A percentile compares a stretch with the other conserved stretches of the same genome.
phyloP scores from a whole-genome alignment of 2,888 invertebrate species.

The Xylota sylvarum region DNA sequence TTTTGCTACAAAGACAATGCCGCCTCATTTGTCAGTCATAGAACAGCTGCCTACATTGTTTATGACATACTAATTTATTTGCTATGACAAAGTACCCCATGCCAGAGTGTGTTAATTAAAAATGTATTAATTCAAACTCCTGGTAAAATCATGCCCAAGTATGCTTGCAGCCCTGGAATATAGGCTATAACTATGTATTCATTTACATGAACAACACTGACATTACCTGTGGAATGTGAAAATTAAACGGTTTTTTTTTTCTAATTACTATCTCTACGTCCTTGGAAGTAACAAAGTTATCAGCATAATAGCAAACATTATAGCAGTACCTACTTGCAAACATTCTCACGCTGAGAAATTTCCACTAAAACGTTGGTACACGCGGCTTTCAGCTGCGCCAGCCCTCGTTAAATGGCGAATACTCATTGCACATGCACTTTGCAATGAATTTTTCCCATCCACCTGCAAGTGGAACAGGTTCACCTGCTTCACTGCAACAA shows the following conservation, averaged over 20 bases:
- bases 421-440: conserved; percentile 43
- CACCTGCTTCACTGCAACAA: conserved; percentile 16
- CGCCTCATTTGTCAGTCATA: too few species aligned
- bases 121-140: neutral
- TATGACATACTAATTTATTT: neutral
- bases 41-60: neutral
- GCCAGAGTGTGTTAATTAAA: neutral
- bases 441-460: conserved; percentile 38
- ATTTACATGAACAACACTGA: neutral
- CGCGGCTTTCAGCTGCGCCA: conserved; percentile 4
- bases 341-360: conserved; percentile 22
- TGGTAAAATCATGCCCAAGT: neutral
- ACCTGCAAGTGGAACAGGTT: conserved; percentile 62
- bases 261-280: conserved; percentile 9
- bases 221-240: neutral
- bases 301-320: neutral
- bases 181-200: neutral
- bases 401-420: conserved; percentile 20
- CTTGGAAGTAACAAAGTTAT: conserved; percentile 21
- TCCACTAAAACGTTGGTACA: conserved; percentile 15
- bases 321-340: neutral
- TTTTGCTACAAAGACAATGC: too few species aligned
- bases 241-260: neutral
- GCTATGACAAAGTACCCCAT: neutral
- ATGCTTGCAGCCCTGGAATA: neutral